Base-by-base conservation (phyloP, 2,797 vertebrate genomes). In the Manis javanica region DNA sequence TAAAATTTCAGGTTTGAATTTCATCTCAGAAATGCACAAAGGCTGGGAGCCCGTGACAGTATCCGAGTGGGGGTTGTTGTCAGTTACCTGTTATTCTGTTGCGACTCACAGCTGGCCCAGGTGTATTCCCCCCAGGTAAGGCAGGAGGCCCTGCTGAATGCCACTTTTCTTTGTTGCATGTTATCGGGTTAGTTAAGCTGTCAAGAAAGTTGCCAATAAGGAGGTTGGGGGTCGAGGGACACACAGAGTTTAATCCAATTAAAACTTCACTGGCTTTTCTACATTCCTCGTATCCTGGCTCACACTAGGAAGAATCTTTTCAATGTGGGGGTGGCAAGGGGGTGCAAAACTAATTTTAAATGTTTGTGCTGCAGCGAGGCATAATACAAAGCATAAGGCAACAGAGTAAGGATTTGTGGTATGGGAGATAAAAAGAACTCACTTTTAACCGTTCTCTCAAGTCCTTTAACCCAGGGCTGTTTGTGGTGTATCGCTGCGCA, bases 111-210 rank as follows among this genome's bases (percentile, higher is more conserved):
- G 96, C 96, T 96, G 98, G 96, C 97, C 98, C 99, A 99, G 99
- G 99, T 99, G 99, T 83, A 98, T 98, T 74, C 97, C 98, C 98
- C 97, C 96, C 93, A 98, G 99, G 98, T 98, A 98, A 98, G 98
- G 98, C 18, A 95, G 98, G 98, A 97, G 95, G 96, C 97, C 90
- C 97, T 87, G 96, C 82, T 59, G 94, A 98, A 99, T 98, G 96
- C 98, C 98, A 97, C 74, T 75, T 86, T 91, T 98, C 96, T 98
- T 98, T 98, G 97, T 97, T 98, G 94, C 86, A 51, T 23, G 83
- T 98, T 97, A 98, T 98, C 97, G 37, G 94, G 95, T 98, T 98
- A 98, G 97, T 96, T 93, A 97, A 98, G 96, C 98, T 98, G 98
- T 98, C 98, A 98, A n/a, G 49, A 98, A 98, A 98, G 97, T 98